These are phyloP conservation scores for Cinara cedri DNA, from an alignment of 2,888 invertebrate species.

Conservation along the genomic window DNA sequence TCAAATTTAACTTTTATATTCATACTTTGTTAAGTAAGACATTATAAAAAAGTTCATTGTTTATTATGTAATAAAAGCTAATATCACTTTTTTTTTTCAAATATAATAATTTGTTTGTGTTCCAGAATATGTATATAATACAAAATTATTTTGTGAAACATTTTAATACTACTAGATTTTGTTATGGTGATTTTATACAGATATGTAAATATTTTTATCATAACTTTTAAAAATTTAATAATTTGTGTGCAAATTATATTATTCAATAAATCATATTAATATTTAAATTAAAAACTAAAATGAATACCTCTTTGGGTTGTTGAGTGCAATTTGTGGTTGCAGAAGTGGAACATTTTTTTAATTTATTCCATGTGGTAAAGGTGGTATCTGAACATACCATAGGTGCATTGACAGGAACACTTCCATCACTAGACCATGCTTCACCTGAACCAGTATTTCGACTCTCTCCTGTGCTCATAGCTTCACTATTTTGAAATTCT, in stretches of 20 bases:
- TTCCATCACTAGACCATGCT: conserved; percentile 55
- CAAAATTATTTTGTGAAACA: too few species aligned
- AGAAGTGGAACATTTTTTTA: conserved; percentile 64
- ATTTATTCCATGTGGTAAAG: conserved; percentile 87
- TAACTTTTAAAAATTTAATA: background rate
- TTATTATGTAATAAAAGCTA: too few species aligned
- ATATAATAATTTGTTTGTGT: too few species aligned
- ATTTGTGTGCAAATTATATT: background rate
- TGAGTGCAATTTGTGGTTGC: conserved; percentile 58
- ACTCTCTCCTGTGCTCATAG: conserved; percentile 55
- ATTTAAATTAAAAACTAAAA: background rate
- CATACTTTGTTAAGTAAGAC: too few species aligned
- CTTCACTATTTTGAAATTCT: conserved; percentile 64
- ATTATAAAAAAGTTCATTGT: too few species aligned
- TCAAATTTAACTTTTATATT: too few species aligned
- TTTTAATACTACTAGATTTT: too few species aligned
- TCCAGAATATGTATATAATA: too few species aligned
- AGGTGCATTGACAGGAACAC: conserved; percentile 41
- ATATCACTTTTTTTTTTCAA: too few species aligned
- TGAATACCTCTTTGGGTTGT: conserved; percentile 36
- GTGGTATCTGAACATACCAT: conserved; percentile 89
- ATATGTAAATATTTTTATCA: too few species aligned
- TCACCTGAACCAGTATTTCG: conserved; percentile 55
- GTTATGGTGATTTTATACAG: too few species aligned
- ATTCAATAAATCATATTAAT: background rate